Evolutionary conservation across 2,113 vertebrate species (phyloP), one percentile per base, ranked within the genome.

Genomic region (Eidolon helvum): DNA sequence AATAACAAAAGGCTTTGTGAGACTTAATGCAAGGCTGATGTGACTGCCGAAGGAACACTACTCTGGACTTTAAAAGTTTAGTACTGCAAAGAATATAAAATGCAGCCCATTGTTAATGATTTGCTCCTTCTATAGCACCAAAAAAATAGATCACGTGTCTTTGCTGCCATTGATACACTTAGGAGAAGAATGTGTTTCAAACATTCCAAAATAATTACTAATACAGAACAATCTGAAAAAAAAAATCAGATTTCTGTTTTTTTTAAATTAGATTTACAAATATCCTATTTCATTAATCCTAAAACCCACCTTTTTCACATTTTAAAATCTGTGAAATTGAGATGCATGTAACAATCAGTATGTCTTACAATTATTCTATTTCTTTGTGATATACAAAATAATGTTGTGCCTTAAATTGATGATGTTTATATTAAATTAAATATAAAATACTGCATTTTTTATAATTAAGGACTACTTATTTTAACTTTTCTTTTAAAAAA

Each of bases 1-100:
- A 92, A 61, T 92, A 85, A 68, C 35, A 74, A 59, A 86, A 33
- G 57, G 10, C 35, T 96, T 79, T 88, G 90, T 90, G 35, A 90
- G 45, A 38, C 28, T 88, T n/a, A 50, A 15, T 48, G 28, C 40
- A 55, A 65, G 35, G 33, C 53, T 85, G 57, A 90, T 38, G 40
- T 72, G 92, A 61, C 43, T 90, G 35, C 43, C 26, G 84, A 93
- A 69, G n/a, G 40, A 74, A 57, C 30, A 66, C 21, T 50, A 24
- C 26, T 15, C 3, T 11, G 78, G 53, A 19, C 38, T 68, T 92
- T 88, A 55, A 71, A 92, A 85, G 59, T 72, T 71, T 48, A 94
- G 59, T 40, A 19, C 14, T 9, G 12, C 63, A 71, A 94, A 63
- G 79, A 92, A 65, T 80, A 57, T 61, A 89, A 95, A 97, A 63